A percentile compares a stretch with the other conserved stretches of the same genome.
Evolutionary conservation across 64 coral and sea anemone species (phyloP).

Genomic region (Montipora foliosa): DNA sequence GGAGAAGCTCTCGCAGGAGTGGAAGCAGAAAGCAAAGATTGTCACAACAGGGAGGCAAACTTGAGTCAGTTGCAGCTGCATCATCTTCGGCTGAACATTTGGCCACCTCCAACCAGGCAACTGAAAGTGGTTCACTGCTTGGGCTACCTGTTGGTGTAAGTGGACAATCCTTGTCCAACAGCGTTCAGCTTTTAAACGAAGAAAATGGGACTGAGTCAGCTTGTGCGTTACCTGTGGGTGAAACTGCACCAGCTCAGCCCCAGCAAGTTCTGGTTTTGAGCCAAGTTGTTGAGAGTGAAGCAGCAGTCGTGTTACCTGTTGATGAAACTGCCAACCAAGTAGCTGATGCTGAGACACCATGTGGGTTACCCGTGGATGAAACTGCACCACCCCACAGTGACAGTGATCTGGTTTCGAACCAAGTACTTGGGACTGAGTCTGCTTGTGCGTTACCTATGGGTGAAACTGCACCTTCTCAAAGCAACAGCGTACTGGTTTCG

Average conservation of each 20-base stretch:
- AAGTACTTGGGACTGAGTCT: neutral
- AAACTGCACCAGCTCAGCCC: neutral
- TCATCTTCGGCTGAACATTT: neutral
- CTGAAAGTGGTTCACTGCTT: neutral
- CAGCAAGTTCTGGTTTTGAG: too few species aligned
- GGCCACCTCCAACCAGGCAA: neutral
- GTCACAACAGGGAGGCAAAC: neutral
- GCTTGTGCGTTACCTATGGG: neutral
- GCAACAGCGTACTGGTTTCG: too few species aligned
- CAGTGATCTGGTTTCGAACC: too few species aligned
- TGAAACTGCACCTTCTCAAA: rapidly evolving
- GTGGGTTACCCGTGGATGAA: too few species aligned
- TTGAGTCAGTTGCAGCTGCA: neutral
- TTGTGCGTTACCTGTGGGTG: neutral
- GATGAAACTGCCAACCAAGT: too few species aligned
- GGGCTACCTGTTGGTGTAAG: neutral
- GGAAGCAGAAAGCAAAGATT: neutral
- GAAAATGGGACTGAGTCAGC: neutral
- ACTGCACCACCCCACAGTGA: too few species aligned
- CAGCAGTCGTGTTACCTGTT: neutral
- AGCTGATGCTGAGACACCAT: too few species aligned
- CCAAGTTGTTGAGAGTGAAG: neutral
- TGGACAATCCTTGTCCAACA: neutral
- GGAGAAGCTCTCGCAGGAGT: neutral
- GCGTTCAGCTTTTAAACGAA: neutral